A percentile compares a stretch with the other conserved stretches of the same genome.
phyloP scores from a whole-genome alignment of 1,140 invertebrate genomes.

The Bombus haemorrhoidalis region DNA sequence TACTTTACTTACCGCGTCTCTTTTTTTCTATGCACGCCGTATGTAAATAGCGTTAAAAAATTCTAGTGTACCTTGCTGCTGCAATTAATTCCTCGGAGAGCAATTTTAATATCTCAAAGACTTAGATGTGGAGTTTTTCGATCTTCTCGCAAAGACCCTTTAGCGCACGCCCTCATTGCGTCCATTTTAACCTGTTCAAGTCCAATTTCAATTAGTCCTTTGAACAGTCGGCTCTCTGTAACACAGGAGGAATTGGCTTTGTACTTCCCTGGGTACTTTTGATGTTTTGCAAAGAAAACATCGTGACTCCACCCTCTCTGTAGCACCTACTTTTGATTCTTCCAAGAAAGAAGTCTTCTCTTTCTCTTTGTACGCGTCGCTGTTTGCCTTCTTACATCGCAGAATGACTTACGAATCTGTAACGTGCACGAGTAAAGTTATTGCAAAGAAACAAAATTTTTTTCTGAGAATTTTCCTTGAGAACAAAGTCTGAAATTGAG shows the following conservation, averaged over 20 bases:
- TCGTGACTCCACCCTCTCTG: conserved; percentile 8
- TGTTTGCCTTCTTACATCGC: not conserved
- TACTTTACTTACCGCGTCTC: no score
- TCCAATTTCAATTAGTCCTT: conserved; percentile 41
- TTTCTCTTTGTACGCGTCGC: not conserved
- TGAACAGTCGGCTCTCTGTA: conserved; percentile 5
- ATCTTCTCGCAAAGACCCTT: not conserved
- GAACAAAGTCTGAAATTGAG: not conserved
- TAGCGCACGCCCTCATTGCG: not conserved
- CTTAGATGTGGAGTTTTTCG: not conserved
- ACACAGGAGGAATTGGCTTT: conserved; percentile 22
- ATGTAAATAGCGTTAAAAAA: no score
- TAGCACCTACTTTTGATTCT: conserved; percentile 14
- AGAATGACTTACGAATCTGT: not conserved
- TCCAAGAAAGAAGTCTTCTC: not conserved
- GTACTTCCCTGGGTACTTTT: conserved; percentile 5
- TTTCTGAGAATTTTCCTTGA: not conserved
- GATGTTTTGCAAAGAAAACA: conserved; percentile 25
- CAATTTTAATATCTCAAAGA: conserved; percentile 1
- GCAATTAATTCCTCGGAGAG: not conserved
- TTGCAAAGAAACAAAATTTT: not conserved
- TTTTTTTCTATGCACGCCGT: no score
- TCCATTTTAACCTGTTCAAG: conserved; percentile 28
- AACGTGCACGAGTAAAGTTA: not conserved
- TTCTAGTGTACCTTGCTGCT: no score